These are phyloP conservation scores for Peromyscus attwateri DNA, from an alignment of 2,797 vertebrate species.

Conservation along the genomic window DNA sequence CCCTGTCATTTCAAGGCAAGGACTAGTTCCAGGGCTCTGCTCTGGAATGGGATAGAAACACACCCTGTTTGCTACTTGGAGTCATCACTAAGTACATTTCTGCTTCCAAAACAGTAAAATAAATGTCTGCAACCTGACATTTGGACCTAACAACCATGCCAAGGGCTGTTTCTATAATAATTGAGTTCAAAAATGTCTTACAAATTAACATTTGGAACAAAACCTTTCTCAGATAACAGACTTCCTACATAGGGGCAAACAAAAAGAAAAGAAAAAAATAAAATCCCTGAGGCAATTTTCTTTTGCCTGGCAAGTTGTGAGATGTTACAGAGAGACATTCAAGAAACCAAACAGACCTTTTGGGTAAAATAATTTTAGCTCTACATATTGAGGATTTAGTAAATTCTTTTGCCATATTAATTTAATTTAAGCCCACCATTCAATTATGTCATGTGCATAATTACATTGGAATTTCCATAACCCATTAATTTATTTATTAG, in stretches of 20 bases:
- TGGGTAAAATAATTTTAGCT: slow-evolving; percentile 40
- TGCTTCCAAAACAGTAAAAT: slow-evolving; percentile 48
- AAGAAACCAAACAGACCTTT: slow-evolving; percentile 38
- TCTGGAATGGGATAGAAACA: background rate
- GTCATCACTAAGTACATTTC: background rate
- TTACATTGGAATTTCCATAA: slow-evolving; percentile 3
- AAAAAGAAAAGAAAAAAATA: background rate
- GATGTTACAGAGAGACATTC: slow-evolving; percentile 30
- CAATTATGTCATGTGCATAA: background rate
- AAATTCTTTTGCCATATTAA: background rate
- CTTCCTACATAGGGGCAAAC: background rate
- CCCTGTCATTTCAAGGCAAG: background rate
- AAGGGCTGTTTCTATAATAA: background rate
- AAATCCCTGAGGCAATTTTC: background rate
- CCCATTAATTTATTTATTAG: background rate
- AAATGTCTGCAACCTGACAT: slow-evolving; percentile 7
- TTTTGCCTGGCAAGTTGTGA: background rate
- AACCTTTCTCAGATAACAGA: slow-evolving; percentile 24
- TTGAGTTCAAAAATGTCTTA: slow-evolving; percentile 57
- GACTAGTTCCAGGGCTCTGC: background rate
- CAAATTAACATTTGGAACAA: background rate
- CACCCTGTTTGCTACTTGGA: background rate
- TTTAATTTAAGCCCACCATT: background rate
- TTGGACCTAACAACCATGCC: background rate
- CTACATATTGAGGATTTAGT: background rate